Conservation (phyloP, 2,797 vertebrate genomes). For the Poeciliopsis paucimaculata region DNA sequence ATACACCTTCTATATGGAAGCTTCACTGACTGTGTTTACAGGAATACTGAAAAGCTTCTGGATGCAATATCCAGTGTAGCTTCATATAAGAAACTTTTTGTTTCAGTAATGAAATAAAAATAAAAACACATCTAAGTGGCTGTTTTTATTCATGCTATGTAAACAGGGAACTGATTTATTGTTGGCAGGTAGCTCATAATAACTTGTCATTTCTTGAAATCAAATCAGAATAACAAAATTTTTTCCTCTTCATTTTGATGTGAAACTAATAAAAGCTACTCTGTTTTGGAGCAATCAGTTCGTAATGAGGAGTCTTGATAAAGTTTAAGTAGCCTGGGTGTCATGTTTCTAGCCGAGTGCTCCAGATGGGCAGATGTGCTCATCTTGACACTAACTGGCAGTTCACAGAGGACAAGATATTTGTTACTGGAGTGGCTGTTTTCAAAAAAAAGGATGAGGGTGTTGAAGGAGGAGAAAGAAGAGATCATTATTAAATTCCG, state of each 20-base stretch:
- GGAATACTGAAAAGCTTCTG: constrained; percentile 41
- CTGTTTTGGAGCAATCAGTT: constrained; percentile 55
- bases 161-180: background rate
- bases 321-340: constrained; percentile 45
- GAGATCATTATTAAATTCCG: constrained; percentile 73
- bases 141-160: constrained; percentile 13
- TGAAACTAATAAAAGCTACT: constrained; percentile 64
- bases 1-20: constrained; percentile 46
- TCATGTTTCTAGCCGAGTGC: constrained; percentile 50
- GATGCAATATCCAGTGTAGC: constrained; percentile 42
- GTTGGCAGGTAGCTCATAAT: constrained; percentile 18
- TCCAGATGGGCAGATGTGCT: constrained; percentile 62
- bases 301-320: constrained; percentile 54
- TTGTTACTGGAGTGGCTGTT: constrained; percentile 50
- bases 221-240: constrained; percentile 46
- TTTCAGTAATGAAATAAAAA: constrained; percentile 23
- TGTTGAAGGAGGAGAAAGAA: constrained; percentile 31
- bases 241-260: constrained; percentile 57
- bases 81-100: constrained; percentile 44
- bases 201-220: constrained; percentile 40
- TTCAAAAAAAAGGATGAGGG: constrained; percentile 39
- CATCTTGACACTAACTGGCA: constrained; percentile 49
- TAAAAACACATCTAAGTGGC: constrained; percentile 18
- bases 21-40: constrained; percentile 56
- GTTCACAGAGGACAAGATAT: constrained; percentile 35